These are phyloP conservation scores for Cyprinella venusta DNA, from an alignment of 2,797 vertebrate species.

Conservation along the genomic window DNA sequence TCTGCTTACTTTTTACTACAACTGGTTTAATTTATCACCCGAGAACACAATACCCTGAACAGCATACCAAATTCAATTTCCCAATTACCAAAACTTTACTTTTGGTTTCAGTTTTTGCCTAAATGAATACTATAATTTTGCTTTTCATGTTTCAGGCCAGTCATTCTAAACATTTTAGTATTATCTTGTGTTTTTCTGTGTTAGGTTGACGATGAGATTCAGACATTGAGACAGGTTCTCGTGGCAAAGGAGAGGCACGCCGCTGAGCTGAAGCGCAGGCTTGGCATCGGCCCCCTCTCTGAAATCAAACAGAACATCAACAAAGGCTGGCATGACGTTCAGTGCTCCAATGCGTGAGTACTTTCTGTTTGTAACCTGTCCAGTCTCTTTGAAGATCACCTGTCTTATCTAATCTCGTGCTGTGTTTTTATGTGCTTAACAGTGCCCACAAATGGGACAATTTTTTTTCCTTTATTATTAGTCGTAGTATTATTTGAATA, in stretches of 20 bases:
- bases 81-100: neutral
- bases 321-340: slow-evolving; percentile 93
- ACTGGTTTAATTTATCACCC: neutral
- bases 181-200: neutral
- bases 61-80: neutral
- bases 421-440: neutral
- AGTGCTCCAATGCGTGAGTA: slow-evolving; percentile 91
- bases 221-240: slow-evolving; percentile 90
- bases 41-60: neutral
- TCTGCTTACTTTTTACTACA: neutral
- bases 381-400: slow-evolving; percentile 1
- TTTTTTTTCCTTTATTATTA: neutral
- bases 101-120: neutral
- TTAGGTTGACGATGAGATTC: slow-evolving; percentile 95
- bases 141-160: neutral
- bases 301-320: slow-evolving; percentile 90
- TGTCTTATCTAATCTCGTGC: slow-evolving; percentile 6
- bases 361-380: neutral
- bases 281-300: slow-evolving; percentile 86
- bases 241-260: slow-evolving; percentile 90
- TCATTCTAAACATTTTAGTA: neutral
- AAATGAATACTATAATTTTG: too few species aligned
- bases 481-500: neutral
- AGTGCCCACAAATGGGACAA: neutral
- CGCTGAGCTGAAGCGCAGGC: slow-evolving; percentile 87